Conservation (phyloP, 2,797 vertebrate genomes). For the Antrozous pallidus region DNA sequence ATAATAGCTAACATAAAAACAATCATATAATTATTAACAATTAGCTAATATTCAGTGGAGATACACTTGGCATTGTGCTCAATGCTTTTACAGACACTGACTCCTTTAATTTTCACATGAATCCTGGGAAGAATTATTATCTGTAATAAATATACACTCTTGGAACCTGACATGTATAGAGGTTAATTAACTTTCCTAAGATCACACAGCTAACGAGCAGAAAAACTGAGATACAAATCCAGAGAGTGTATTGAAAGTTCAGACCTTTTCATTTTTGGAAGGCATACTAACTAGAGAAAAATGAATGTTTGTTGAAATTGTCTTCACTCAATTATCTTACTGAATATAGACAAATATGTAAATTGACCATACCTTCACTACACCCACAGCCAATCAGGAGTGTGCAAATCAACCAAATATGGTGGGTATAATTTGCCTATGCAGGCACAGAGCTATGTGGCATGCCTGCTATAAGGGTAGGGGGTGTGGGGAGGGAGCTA, state of each 20-base stretch:
- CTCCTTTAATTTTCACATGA: background rate
- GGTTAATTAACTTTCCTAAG: background rate
- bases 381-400: too few relatives aligned
- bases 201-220: background rate
- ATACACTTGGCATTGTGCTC: background rate
- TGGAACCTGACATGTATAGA: background rate
- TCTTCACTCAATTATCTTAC: background rate
- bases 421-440: too few relatives aligned
- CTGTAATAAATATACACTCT: background rate
- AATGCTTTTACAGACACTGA: background rate
- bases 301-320: background rate
- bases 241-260: background rate
- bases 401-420: too few relatives aligned
- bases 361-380: too few relatives aligned
- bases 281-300: background rate
- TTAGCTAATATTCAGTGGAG: slow-evolving; percentile 34
- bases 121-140: background rate
- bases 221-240: background rate
- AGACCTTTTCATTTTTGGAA: background rate
- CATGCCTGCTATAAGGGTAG: too few relatives aligned
- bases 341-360: too few relatives aligned
- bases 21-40: slow-evolving; percentile 33
- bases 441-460: too few relatives aligned
- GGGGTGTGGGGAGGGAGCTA: too few relatives aligned
- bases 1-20: background rate